Conservation (phyloP, 2,888 invertebrate genomes). For the Neoscelio sp. region DNA sequence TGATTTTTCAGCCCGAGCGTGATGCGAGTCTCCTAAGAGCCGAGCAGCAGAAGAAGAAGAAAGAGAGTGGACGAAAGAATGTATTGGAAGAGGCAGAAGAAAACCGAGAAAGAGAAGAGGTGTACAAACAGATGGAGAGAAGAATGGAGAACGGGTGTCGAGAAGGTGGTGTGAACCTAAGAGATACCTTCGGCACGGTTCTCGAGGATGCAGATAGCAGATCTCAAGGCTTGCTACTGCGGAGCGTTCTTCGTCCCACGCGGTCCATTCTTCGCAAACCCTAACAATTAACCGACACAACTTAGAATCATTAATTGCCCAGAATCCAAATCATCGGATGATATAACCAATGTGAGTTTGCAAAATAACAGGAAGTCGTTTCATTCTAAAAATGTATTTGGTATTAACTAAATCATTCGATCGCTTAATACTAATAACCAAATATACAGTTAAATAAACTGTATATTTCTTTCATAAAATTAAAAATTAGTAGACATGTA, state of each 20-base stretch:
- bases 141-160: conserved; percentile 55
- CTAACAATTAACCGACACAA: conserved; percentile 77
- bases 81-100: conserved; percentile 3
- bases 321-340: conserved; percentile 36
- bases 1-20: conserved; percentile 76
- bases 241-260: conserved; percentile 57
- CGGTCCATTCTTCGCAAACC: conserved; percentile 57
- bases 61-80: conserved; percentile 16
- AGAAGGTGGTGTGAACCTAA: conserved; percentile 68
- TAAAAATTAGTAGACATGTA: too few relatives aligned
- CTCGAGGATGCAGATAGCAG: conserved; percentile 65
- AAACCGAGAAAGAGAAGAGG: conserved; percentile 35
- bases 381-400: too few relatives aligned
- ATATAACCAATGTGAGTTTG: background rate
- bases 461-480: too few relatives aligned
- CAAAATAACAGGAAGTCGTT: background rate
- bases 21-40: conserved; percentile 69
- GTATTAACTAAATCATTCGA: too few relatives aligned
- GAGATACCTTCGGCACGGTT: conserved; percentile 65
- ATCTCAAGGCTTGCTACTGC: conserved; percentile 65
- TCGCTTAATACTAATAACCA: too few relatives aligned
- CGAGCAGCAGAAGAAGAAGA: conserved; percentile 59
- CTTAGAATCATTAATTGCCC: conserved; percentile 74
- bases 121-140: conserved; percentile 30
- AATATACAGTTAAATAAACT: too few relatives aligned